Base-by-base conservation (phyloP, 2,113 vertebrate genomes). In the Upupa epops region DNA sequence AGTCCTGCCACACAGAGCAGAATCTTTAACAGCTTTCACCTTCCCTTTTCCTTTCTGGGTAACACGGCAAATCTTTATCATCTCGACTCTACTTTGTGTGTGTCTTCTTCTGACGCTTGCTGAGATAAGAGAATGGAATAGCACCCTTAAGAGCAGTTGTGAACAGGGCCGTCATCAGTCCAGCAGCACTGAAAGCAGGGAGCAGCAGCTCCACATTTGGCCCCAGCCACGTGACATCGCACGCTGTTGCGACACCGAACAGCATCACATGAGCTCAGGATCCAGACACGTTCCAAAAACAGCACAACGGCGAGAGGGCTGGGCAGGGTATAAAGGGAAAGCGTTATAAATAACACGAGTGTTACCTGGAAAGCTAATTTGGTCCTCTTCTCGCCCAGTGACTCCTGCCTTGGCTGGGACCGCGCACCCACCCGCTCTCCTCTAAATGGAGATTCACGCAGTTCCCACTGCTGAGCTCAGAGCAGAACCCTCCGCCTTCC, bases 181-280 rank as follows among this genome's bases (percentile, higher is more conserved):
- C 29, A 1, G 2, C 9, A 49, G 61, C 13, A 48, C 29, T 66
- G 69, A 66, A 73, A 49, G 0, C 0, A 61, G 29, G 18, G 34
- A 69, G 64, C 49, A 76, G 59, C 13, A 83, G 26, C 29, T 55
- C 18, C 54, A 49, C 10, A 11, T 55, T 4, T 59, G 49, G 40
- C 45, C 76, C 59, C 8, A 49, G 52, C 19, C 45, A 20, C 3
- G 1, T 6, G 45, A 63, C 36, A 18, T 13, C 1, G 0, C 37
- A 8, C 4, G 15, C 42, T 63, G 34, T 21, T 1, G 1, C 24
- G 49, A 59, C 28, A 69, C n/a, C 31, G 22, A 58, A 60, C 5
- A 51, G 31, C 4, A 1, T 19, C 29, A 22, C 0, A 0, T 3
- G 22, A 64, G 48, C 9, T 34, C 63, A 59, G 20, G 64, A 72